Base-by-base conservation (phyloP, 1,140 invertebrate species). In the Ostrea edulis region DNA sequence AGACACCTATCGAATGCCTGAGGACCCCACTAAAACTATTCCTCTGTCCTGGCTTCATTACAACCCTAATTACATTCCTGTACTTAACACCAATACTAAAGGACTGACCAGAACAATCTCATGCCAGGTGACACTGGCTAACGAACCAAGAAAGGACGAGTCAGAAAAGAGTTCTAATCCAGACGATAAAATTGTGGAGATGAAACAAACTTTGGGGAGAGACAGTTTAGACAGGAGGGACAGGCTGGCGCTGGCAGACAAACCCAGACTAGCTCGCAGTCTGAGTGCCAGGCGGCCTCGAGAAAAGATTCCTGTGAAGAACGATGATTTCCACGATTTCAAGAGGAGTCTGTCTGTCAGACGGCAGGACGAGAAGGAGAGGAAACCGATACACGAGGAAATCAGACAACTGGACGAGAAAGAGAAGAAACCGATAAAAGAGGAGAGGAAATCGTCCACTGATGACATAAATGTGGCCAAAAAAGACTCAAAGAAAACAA, bases 1-100 rank as follows among this genome's bases (percentile, higher is more conserved):
- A 82, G 93, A 94, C 77, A 94, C 92, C 9, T 93, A 91, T 86
- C 90, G 92, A 52, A 85, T 94, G 58, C 91, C 91, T 53, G 82
- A 85, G n/a, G 89, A 90, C 82, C 88, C 90, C 62, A 85, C 77
- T 53, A 68, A 77, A 55, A 85, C 84, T 14, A 86, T 86, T 25
- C 87, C 88, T 20, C 91, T 87, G 85, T 91, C 91, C 51, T 93
- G 92, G 93, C 87, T 92, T 52, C 92, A 92, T 20, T 93, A 93
- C 85, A 93, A 94, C 58, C 93, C 93, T 55, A 93, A 93, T 92
- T 94, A 94, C 83, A 92, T 94, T 25, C 93, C 93, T 11, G 91
- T 93, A 5, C 83, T 85, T 2, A 85, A 85, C 83, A 22, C 44
- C n/a, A 52, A 53, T 8, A n/a, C 25, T 25, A 85, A 85, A 25